Base-by-base conservation (phyloP, 2,113 vertebrate species). In the Sardina pilchardus region DNA sequence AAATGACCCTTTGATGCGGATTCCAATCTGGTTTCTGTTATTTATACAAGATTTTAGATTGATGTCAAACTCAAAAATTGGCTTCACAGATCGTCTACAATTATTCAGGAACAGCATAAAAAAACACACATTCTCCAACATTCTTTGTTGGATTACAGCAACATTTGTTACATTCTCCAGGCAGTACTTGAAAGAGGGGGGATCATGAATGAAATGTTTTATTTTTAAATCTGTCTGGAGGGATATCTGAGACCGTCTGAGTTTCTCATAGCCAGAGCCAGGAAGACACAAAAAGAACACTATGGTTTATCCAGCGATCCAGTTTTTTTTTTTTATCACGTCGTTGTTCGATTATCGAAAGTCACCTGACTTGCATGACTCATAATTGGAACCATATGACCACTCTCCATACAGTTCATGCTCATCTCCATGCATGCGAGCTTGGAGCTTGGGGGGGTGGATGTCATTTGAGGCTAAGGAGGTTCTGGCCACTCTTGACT, bases 171-270 rank as follows among this genome's bases (percentile, higher is more conserved):
- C 30, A 17, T 34, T 78, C 71, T 78, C 71, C 71, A 78, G 71
- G 34, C 30, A 36, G 71, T 5, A 36, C 30, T 78, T 78, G 71
- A 36, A 78, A 78, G 71, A 17, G 10, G 71, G 71, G 67, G 14
- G 71, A 17, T 78, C 71, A 78, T 78, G 71, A 78, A 78, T 78
- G 71, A 78, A 34, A 78, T 36, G 26, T 78, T 78, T 78, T 78
- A 78, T 78, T 78, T 78, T 78, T 78, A 78, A 78, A 78, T 36
- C 71, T 78, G 71, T 78, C 71, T 78, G 71, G 71, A 78, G 71
- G 26, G 14, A 36, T 78, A 78, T 78, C 71, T 39, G 30, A 78
- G 71, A 34, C 71, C 30, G 14, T 78, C 71, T 78, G 71, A 78
- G 4, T 34, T 78, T 78, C 71, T 78, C 71, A 78, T 78, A 34